Evolutionary conservation across 2,797 vertebrate genomes (phyloP).

Genomic region (Pelochelys cantorii): DNA sequence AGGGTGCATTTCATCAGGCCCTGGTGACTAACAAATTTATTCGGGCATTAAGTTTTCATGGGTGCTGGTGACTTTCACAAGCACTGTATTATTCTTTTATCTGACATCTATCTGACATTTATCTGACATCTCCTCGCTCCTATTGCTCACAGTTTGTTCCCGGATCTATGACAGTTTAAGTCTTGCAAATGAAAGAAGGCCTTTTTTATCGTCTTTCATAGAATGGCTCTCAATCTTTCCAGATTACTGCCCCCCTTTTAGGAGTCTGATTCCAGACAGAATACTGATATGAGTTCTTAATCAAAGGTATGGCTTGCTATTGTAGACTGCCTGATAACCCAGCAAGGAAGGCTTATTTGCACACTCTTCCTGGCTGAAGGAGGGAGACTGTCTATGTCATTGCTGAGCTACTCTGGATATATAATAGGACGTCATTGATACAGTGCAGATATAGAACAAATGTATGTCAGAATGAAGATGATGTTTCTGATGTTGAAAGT

Average conservation of each 20-base stretch:
- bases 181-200: background rate
- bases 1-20: too few species aligned
- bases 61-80: background rate
- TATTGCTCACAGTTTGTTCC: constrained; percentile 1
- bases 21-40: too few species aligned
- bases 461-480: background rate
- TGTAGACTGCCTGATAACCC: background rate
- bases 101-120: background rate
- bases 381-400: too few species aligned
- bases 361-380: background rate
- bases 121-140: background rate
- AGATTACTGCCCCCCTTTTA: too few species aligned
- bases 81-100: background rate
- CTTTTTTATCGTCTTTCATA: background rate
- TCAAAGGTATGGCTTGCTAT: background rate
- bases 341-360: background rate
- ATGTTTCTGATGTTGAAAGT: background rate
- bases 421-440: background rate
- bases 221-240: too few species aligned
- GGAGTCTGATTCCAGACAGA: background rate
- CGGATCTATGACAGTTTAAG: background rate
- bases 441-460: background rate
- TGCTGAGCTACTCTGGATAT: background rate
- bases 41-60: too few species aligned
- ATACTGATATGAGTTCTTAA: background rate